A percentile compares a stretch with the other conserved stretches of the same genome.
Conservation (phyloP, 2,888 invertebrate species). For the Thereva unica region DNA sequence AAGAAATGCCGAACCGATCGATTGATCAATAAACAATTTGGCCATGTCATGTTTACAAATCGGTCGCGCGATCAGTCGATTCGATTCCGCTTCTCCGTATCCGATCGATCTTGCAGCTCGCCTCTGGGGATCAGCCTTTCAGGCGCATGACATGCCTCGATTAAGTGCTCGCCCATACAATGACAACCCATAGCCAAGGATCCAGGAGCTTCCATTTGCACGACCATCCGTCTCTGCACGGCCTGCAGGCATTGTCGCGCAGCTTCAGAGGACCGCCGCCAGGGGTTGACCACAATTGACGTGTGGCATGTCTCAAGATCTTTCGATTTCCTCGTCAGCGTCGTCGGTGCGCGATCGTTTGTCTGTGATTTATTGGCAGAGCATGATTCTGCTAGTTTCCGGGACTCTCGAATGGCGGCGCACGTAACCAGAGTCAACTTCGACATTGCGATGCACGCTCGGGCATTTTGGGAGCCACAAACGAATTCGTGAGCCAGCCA, state of each 20-base stretch:
- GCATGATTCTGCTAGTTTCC: constrained; percentile 27
- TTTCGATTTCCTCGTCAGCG: constrained; percentile 15
- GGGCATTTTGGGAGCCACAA: constrained; percentile 34
- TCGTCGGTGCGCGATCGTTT: constrained; percentile 10
- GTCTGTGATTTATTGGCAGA: constrained; percentile 34
- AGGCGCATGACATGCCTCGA: not conserved
- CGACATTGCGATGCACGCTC: not conserved
- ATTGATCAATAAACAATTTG: constrained; percentile 39
- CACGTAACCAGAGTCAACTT: constrained; percentile 2
- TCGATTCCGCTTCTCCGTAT: constrained; percentile 15
- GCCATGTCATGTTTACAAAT: constrained; percentile 34
- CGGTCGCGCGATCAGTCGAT: constrained; percentile 30
- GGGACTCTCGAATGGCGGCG: not conserved
- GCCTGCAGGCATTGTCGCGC: constrained; percentile 26
- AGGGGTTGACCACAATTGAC: constrained; percentile 31
- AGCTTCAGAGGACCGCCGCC: constrained; percentile 17
- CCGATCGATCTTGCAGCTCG: constrained; percentile 20
- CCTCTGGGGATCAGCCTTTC: not conserved
- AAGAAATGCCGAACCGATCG: constrained; percentile 43
- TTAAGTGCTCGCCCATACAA: constrained; percentile 20
- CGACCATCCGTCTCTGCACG: constrained; percentile 9
- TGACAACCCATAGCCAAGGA: not conserved
- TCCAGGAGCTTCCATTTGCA: constrained; percentile 28
- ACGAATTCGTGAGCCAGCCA: constrained; percentile 28
- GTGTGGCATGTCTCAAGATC: constrained; percentile 20